These are phyloP conservation scores for Drosophila lacteicornis DNA, from an alignment of 1,140 invertebrate genomes.

Conservation along the genomic window DNA sequence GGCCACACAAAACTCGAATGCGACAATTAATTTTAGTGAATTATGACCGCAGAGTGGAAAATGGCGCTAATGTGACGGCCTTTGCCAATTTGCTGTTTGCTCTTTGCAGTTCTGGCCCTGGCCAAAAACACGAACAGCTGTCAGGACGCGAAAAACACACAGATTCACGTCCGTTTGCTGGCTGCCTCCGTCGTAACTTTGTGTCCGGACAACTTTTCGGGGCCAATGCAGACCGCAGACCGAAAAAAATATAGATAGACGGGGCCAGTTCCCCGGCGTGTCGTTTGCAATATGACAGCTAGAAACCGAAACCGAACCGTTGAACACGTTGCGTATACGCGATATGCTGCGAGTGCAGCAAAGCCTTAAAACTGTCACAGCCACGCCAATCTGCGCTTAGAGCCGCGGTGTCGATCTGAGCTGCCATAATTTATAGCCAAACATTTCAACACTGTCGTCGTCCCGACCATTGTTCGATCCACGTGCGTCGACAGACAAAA, in stretches of 20 bases:
- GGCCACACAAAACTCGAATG: slow-evolving; percentile 57
- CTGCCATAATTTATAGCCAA: slow-evolving; percentile 76
- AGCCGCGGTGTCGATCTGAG: slow-evolving; percentile 34
- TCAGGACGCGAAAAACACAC: slow-evolving; percentile 37
- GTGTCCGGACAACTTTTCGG: slow-evolving; percentile 46
- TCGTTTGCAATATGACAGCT: slow-evolving; percentile 69
- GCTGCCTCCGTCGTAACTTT: slow-evolving; percentile 26
- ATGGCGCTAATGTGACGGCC: slow-evolving; percentile 72
- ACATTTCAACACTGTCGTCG: slow-evolving; percentile 63
- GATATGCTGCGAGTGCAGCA: slow-evolving; percentile 53
- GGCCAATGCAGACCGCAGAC: slow-evolving; percentile 53
- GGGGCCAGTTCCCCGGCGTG: slow-evolving; percentile 52
- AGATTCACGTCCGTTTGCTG: slow-evolving; percentile 7
- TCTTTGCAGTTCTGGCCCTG: slow-evolving; percentile 32
- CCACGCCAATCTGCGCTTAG: slow-evolving; percentile 49
- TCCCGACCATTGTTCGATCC: slow-evolving; percentile 68
- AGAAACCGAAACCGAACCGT: slow-evolving; percentile 22
- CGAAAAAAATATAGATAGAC: slow-evolving; percentile 19
- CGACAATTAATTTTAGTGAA: slow-evolving; percentile 81
- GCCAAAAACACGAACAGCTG: slow-evolving; percentile 72
- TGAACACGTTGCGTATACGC: slow-evolving; percentile 57
- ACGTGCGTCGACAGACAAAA: slow-evolving; percentile 42
- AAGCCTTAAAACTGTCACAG: slow-evolving; percentile 37
- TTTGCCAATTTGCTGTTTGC: slow-evolving; percentile 51
- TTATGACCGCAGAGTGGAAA: slow-evolving; percentile 76